phyloP scores from a whole-genome alignment of 2,888 invertebrate genomes.

The Selenia dentaria region DNA sequence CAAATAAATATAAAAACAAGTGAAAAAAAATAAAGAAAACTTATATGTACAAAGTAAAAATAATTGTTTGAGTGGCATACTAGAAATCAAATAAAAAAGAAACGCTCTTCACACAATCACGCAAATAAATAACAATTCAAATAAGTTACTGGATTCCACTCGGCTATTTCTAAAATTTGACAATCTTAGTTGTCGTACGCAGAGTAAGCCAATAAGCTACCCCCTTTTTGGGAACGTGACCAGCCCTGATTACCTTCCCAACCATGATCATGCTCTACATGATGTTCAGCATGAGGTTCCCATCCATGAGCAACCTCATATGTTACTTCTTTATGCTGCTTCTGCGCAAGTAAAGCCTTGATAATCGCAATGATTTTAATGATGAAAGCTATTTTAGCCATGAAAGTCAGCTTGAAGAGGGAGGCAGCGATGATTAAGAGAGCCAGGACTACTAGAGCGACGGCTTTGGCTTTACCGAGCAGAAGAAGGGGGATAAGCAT shows the following conservation, averaged over 20 bases:
- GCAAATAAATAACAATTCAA: slow-evolving; percentile 35
- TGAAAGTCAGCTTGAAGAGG: slow-evolving; percentile 88
- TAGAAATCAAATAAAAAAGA: no score
- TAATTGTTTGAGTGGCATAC: no score
- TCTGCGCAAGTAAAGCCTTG: slow-evolving; percentile 72
- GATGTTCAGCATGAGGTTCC: slow-evolving; percentile 54
- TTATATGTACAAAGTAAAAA: no score
- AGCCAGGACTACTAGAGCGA: slow-evolving; percentile 86
- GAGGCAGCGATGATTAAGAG: slow-evolving; percentile 88
- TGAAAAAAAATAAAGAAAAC: no score
- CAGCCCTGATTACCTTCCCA: slow-evolving; percentile 65
- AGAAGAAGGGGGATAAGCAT: slow-evolving; percentile 81
- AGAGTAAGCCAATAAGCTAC: slow-evolving; percentile 67
- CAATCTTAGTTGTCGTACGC: slow-evolving; percentile 60
- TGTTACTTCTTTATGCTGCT: slow-evolving; percentile 59
- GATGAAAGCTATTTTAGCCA: slow-evolving; percentile 90
- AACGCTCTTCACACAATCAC: slow-evolving; percentile 44
- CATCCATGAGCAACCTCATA: slow-evolving; percentile 46
- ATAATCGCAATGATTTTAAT: slow-evolving; percentile 66
- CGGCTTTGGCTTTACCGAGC: slow-evolving; percentile 87
- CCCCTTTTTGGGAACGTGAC: slow-evolving; percentile 72
- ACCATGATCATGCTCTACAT: slow-evolving; percentile 14
- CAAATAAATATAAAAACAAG: no score
- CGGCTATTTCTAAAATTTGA: slow-evolving; percentile 41
- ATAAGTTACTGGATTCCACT: slow-evolving; percentile 23